Evolutionary conservation across 2,888 invertebrate genomes (phyloP), one percentile per base, ranked within the genome.

Genomic region (Polietes domitor): DNA sequence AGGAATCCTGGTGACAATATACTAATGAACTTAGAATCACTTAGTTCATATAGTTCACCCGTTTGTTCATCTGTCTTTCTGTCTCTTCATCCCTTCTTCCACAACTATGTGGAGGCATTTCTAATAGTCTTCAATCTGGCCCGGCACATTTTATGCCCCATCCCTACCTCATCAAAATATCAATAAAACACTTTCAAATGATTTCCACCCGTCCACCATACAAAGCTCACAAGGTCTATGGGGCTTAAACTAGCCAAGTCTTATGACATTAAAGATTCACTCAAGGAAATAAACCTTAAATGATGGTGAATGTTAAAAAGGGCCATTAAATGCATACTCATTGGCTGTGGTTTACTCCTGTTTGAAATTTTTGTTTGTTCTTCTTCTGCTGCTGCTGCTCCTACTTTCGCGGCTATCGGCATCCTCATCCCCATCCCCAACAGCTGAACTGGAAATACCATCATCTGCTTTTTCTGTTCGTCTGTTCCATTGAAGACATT

Each of bases 221-320:
- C 32, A 32, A 32, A 32, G 7, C 32, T 5, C 32, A 32, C 32
- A 32, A 5, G 7, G 7, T 37, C 37, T 37, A 37, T 37, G 37
- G 10, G 10, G 12, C 37, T 10, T 37, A 37, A 37, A 37, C 10
- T 12, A 37, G 9, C 37, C n/a, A 9, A 2, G 83, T 86, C 85
- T 76, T 80, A 85, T 80, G 82, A 85, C 84, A 85, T 87, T 87
- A 86, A 87, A 85, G 63, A 85, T 81, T 81, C 86, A 86, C 85
- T 86, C 83, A 83, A 75, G 58, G 74, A 83, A 85, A 83, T 78
- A 81, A 85, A 82, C 82, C 80, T 80, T 81, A 85, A 85, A 80
- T 80, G 75, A 63, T 80, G 74, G 74, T 43, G 72, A 86, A 81
- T 68, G 65, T 80, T 77, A 75, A 83, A 83, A 83, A 80, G 83